Conservation (phyloP, 2,888 invertebrate species). For the Mythimna vitellina region DNA sequence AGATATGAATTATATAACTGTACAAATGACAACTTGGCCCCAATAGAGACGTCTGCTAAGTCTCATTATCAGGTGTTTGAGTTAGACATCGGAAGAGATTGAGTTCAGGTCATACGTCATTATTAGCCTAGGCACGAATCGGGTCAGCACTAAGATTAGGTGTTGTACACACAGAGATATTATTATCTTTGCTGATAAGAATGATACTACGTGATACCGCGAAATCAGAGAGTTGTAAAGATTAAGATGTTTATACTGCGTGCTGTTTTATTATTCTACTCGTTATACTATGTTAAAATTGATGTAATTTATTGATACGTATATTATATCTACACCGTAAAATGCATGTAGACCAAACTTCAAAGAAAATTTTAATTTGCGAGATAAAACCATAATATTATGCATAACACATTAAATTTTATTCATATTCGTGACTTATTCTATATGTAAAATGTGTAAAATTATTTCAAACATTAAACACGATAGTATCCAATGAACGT, state of each 20-base stretch:
- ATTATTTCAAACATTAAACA: constrained; percentile 43
- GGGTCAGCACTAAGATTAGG: constrained; percentile 85
- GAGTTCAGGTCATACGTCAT: constrained; percentile 86
- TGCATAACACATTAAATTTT: constrained; percentile 31
- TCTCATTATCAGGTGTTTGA: constrained; percentile 85
- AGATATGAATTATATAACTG: constrained; percentile 55
- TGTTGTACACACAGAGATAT: constrained; percentile 77
- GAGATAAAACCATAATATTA: constrained; percentile 14
- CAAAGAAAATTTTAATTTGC: constrained; percentile 30
- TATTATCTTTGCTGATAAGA: constrained; percentile 72
- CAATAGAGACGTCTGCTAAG: constrained; percentile 74
- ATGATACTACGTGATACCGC: constrained; percentile 76
- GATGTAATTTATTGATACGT: constrained; percentile 55
- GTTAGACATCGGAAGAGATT: constrained; percentile 75
- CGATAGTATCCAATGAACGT: constrained; percentile 30
- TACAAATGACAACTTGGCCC: constrained; percentile 67
- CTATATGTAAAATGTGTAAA: constrained; percentile 29
- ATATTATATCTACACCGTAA: not conserved
- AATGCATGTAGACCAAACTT: constrained; percentile 18
- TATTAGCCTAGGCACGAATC: constrained; percentile 83
- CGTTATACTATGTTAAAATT: constrained; percentile 48
- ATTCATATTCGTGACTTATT: constrained; percentile 29
- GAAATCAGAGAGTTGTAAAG: constrained; percentile 85
- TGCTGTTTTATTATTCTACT: constrained; percentile 65
- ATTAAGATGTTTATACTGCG: constrained; percentile 73